A percentile compares a stretch with the other conserved stretches of the same genome.
Conservation (phyloP, 2,113 vertebrate species). For the Crocuta crocuta region DNA sequence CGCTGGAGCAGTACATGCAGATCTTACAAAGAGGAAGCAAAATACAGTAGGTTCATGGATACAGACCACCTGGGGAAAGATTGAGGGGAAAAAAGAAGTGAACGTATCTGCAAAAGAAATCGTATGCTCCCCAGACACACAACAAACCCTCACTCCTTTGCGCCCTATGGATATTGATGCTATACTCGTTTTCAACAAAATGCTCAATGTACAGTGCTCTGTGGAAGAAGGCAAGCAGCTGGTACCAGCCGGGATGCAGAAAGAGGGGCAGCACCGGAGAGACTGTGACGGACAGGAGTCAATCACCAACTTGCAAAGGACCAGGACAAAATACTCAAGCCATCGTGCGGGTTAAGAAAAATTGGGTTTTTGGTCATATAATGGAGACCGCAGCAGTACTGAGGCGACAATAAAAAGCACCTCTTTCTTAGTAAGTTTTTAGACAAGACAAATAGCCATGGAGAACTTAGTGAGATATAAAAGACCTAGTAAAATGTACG, state of each 20-base stretch:
- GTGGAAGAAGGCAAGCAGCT: background rate
- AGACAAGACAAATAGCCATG: background rate
- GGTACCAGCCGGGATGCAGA: background rate
- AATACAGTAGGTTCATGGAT: background rate
- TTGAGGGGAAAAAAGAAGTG: background rate
- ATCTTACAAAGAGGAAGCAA: background rate
- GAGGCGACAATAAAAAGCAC: background rate
- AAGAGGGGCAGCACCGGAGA: background rate
- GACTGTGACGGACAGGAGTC: background rate
- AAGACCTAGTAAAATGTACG: background rate
- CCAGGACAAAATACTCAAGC: background rate
- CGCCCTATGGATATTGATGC: accelerated
- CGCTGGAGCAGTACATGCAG: background rate
- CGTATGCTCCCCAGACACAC: background rate
- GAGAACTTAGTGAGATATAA: background rate
- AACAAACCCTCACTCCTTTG: background rate
- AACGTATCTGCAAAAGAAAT: background rate
- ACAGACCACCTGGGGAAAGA: background rate
- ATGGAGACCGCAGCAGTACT: background rate
- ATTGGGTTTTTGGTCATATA: too few relatives aligned
- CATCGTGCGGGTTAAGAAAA: background rate
- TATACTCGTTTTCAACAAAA: background rate
- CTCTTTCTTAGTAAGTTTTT: background rate
- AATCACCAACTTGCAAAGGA: background rate
- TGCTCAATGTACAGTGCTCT: accelerated